phyloP scores from a whole-genome alignment of 2,113 vertebrate genomes.

The Tenebrosternarchus preto region DNA sequence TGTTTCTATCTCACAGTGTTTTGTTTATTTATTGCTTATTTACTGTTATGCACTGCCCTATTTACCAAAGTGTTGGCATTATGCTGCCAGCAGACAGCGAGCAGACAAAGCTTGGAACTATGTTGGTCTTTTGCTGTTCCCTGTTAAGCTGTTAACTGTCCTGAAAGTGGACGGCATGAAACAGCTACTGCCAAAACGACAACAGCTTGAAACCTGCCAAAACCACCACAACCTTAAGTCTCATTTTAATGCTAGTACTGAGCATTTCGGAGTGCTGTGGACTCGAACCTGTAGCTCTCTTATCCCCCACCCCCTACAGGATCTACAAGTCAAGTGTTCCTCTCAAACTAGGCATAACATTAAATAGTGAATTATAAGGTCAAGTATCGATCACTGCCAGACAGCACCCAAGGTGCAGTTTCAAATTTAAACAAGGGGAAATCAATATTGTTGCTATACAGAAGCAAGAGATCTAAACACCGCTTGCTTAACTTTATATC shows the following conservation, averaged over 20 bases:
- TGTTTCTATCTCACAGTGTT: background rate
- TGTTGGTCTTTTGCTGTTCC: constrained; percentile 16
- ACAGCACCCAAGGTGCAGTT: constrained; percentile 31
- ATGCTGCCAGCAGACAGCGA: constrained; percentile 1
- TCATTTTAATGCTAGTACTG: background rate
- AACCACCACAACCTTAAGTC: background rate
- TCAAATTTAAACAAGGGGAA: constrained; percentile 40
- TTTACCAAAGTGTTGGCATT: background rate
- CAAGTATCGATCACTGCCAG: constrained; percentile 37
- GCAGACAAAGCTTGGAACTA: background rate
- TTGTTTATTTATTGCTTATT: background rate
- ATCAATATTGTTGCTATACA: constrained; percentile 53
- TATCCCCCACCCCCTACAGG: background rate
- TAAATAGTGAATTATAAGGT: constrained; percentile 50
- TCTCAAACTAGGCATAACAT: constrained; percentile 31
- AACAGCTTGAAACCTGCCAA: constrained; percentile 11
- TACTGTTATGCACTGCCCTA: background rate
- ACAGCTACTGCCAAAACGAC: background rate
- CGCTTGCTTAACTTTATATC: background rate
- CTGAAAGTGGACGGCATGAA: constrained; percentile 25
- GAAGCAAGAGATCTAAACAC: constrained; percentile 35
- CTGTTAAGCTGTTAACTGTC: constrained; percentile 38
- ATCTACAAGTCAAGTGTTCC: constrained; percentile 26
- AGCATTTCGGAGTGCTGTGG: background rate
- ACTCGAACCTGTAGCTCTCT: background rate